phyloP scores from a whole-genome alignment of 1,140 invertebrate genomes.

The Chrysopa pallens region DNA sequence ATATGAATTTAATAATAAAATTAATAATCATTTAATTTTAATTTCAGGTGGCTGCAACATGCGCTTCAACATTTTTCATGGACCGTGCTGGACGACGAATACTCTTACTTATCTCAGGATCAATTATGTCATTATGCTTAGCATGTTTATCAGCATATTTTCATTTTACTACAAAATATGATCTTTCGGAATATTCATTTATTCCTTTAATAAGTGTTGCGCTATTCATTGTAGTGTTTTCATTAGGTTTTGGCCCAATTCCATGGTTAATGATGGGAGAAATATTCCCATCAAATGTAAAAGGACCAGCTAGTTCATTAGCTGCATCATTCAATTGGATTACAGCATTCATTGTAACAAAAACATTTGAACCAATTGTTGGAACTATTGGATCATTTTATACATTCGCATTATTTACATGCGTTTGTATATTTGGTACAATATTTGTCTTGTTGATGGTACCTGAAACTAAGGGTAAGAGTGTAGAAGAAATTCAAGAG shows the following conservation, averaged over 20 bases:
- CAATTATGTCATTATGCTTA: constrained; percentile 24
- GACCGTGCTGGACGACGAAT: constrained; percentile 28
- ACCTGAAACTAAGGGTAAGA: constrained; percentile 39
- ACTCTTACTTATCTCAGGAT: constrained; percentile 29
- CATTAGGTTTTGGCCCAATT: constrained; percentile 29
- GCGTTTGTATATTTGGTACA: constrained; percentile 27
- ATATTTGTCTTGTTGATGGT: constrained; percentile 30
- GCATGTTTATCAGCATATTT: constrained; percentile 22
- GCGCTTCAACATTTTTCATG: constrained; percentile 24
- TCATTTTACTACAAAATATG: constrained; percentile 12
- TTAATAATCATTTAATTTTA: constrained; percentile 12
- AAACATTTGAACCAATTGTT: constrained; percentile 23
- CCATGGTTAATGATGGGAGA: constrained; percentile 26
- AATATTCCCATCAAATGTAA: constrained; percentile 27
- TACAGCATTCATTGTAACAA: constrained; percentile 33
- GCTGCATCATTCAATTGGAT: constrained; percentile 31
- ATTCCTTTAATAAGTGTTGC: constrained; percentile 47
- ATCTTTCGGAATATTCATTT: constrained; percentile 7
- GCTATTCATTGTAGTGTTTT: constrained; percentile 59
- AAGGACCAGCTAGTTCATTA: constrained; percentile 26
- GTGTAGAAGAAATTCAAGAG: constrained; percentile 30
- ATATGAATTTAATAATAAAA: too few species aligned
- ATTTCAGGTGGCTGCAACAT: constrained; percentile 25
- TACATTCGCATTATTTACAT: constrained; percentile 32
- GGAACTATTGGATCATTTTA: constrained; percentile 25